Conservation (phyloP, 2,888 invertebrate species). For the Physocephala rufipes region DNA sequence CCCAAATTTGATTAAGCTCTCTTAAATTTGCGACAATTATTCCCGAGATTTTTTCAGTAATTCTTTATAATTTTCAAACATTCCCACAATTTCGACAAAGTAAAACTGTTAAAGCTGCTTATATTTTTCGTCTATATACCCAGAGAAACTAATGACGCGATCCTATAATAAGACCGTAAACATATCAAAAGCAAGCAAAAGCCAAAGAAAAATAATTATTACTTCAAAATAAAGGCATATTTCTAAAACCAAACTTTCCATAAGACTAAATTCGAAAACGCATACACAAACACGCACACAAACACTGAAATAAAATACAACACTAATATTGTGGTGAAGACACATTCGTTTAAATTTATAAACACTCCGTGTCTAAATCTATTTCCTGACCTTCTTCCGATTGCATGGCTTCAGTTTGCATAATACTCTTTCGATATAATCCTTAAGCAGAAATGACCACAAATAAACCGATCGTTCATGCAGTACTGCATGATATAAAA, state of each 20-base stretch:
- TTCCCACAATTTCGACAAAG: too few species aligned
- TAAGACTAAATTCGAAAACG: background rate
- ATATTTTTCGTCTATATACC: too few species aligned
- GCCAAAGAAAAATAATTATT: background rate
- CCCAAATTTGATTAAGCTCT: too few species aligned
- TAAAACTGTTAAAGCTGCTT: too few species aligned
- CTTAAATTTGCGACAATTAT: too few species aligned
- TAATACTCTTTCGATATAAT: slow-evolving; percentile 29
- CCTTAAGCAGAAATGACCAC: slow-evolving; percentile 19
- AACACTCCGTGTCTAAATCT: slow-evolving; percentile 26
- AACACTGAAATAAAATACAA: background rate
- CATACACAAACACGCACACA: background rate
- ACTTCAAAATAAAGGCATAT: slow-evolving; percentile 12
- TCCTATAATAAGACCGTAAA: background rate
- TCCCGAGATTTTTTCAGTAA: too few species aligned
- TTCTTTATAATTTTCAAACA: too few species aligned
- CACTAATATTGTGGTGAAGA: background rate
- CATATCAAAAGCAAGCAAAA: background rate
- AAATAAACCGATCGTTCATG: background rate
- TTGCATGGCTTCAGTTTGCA: slow-evolving; percentile 14
- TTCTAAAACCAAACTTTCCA: slow-evolving; percentile 8
- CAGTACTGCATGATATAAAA: background rate
- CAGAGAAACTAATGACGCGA: too few species aligned
- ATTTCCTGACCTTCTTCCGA: slow-evolving; percentile 30
- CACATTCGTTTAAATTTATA: background rate